phyloP scores from a whole-genome alignment of 2,888 invertebrate genomes.

The Frankliniella intonsa region DNA sequence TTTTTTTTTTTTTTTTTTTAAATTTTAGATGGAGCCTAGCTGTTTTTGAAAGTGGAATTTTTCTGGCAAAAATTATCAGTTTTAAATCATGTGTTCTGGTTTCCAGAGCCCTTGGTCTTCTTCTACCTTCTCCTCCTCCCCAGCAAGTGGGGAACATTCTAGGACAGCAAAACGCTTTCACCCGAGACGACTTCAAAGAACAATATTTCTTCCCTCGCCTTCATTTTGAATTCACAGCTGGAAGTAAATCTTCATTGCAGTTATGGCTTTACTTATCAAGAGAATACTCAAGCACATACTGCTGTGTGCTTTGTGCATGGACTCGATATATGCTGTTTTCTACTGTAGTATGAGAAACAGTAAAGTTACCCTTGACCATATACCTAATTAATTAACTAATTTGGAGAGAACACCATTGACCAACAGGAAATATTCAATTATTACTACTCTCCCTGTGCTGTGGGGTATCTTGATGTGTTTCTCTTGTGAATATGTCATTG shows the following conservation, averaged over 20 bases:
- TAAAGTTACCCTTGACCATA: not conserved
- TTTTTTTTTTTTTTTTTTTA: not conserved
- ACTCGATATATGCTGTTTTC: not conserved
- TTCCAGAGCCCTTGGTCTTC: conserved; percentile 6
- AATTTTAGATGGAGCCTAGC: not conserved
- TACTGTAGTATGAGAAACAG: not conserved
- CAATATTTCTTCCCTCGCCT: not conserved
- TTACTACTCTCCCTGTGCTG: not conserved
- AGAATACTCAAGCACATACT: not conserved
- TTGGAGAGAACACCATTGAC: too few relatives aligned
- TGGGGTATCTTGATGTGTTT: not conserved
- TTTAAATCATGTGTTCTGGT: not conserved
- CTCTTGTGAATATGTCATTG: not conserved
- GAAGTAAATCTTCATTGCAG: not conserved
- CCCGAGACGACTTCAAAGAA: not conserved
- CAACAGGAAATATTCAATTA: too few relatives aligned
- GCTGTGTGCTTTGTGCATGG: conserved; percentile 14
- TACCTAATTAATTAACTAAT: too few relatives aligned
- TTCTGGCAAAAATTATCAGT: not conserved
- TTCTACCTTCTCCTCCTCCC: not conserved
- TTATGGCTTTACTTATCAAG: not conserved
- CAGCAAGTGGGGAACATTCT: not conserved
- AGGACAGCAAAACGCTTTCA: not conserved
- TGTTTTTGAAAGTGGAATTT: not conserved
- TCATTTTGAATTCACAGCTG: not conserved